A percentile compares a stretch with the other conserved stretches of the same genome.
Conservation (phyloP, 1,140 invertebrate genomes). For the Drosophila subobscura region DNA sequence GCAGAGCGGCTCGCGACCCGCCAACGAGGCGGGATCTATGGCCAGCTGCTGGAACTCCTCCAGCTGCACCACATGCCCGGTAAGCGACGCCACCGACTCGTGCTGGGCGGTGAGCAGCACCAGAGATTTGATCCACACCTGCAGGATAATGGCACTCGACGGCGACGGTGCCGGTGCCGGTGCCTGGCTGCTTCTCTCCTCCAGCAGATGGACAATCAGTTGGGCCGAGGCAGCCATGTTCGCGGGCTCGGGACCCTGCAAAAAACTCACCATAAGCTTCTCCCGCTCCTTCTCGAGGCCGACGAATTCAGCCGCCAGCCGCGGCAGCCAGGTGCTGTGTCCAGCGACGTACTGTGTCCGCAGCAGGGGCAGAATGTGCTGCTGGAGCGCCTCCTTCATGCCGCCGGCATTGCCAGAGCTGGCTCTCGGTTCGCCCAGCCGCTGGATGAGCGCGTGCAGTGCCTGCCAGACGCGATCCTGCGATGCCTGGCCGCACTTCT, state of each 20-base stretch:
- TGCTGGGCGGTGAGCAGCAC: conserved; percentile 67
- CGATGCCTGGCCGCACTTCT: conserved; percentile 63
- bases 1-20: conserved; percentile 71
- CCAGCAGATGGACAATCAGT: conserved; percentile 60
- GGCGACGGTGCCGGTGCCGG: not conserved
- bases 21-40: conserved; percentile 47
- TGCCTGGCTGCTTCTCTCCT: not conserved
- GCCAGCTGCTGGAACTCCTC: conserved; percentile 51
- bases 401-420: conserved; percentile 2
- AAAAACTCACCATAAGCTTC: conserved; percentile 45
- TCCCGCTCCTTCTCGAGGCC: conserved; percentile 27
- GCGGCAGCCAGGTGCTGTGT: conserved; percentile 67
- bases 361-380: conserved; percentile 70
- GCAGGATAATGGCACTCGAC: conserved; percentile 44
- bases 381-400: conserved; percentile 59
- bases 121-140: conserved; percentile 76
- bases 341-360: conserved; percentile 57
- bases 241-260: conserved; percentile 43
- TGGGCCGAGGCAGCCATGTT: conserved; percentile 67
- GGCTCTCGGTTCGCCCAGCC: conserved; percentile 14
- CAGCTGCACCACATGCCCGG: conserved; percentile 44
- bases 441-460: conserved; percentile 61
- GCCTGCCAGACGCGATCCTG: conserved; percentile 75
- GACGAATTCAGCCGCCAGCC: conserved; percentile 70
- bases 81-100: conserved; percentile 53